These are phyloP conservation scores for Conops quadrifasciatus DNA, from an alignment of 2,888 invertebrate genomes.

Conservation along the genomic window DNA sequence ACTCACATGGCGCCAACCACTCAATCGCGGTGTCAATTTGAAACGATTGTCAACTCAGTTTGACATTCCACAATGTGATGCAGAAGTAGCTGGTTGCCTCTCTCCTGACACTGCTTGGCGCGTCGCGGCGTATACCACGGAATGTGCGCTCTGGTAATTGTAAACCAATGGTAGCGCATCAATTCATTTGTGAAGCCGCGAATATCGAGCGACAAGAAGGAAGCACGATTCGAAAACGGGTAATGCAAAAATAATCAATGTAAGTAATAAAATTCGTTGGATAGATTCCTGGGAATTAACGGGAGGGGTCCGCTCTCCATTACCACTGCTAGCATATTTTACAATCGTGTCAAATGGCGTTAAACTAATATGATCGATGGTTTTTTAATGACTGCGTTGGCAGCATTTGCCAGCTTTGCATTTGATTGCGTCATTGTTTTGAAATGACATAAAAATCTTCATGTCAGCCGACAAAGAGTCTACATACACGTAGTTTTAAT, in stretches of 20 bases:
- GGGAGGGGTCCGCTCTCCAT: neutral
- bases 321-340: neutral
- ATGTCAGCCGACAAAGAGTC: neutral
- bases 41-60: constrained; percentile 33
- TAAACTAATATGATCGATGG: constrained; percentile 36
- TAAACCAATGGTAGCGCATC: constrained; percentile 27
- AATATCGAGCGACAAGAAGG: neutral
- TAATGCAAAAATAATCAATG: constrained; percentile 38
- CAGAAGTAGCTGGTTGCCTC: too few relatives aligned
- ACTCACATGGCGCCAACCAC: constrained; percentile 32
- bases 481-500: neutral
- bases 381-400: constrained; percentile 35
- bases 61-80: neutral
- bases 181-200: constrained; percentile 4
- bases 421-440: neutral
- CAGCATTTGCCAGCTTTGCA: constrained; percentile 21
- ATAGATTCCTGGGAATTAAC: neutral
- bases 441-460: neutral
- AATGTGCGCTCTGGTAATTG: constrained; percentile 22
- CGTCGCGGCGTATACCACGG: neutral
- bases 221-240: constrained; percentile 35
- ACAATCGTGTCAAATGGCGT: constrained; percentile 8
- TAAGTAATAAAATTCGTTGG: constrained; percentile 24
- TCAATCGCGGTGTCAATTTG: constrained; percentile 34
- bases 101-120: too few relatives aligned